These are phyloP conservation scores for Marasmarcha lunaedactyla DNA, from an alignment of 2,888 invertebrate genomes.

Conservation along the genomic window DNA sequence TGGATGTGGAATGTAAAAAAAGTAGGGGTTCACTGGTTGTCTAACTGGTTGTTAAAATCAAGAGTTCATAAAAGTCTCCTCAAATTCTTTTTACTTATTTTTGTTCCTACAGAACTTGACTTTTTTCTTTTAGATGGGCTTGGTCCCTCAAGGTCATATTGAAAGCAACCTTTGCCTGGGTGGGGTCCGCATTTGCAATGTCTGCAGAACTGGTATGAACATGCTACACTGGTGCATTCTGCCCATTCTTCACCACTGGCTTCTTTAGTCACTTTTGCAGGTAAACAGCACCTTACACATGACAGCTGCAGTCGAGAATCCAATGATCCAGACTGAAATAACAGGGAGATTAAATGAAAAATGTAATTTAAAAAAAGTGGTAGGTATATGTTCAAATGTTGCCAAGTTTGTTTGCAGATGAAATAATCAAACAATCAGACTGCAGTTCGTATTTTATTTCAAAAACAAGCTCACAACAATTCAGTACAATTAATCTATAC, in stretches of 20 bases:
- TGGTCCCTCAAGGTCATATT: constrained; percentile 52
- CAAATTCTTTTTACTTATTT: constrained; percentile 53
- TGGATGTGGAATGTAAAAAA: constrained; percentile 41
- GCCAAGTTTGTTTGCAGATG: too few relatives aligned
- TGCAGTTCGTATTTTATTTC: constrained; percentile 3
- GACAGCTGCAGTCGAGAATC: constrained; percentile 42
- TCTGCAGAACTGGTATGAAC: constrained; percentile 64
- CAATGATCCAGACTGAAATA: constrained; percentile 46
- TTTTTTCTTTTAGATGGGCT: constrained; percentile 63
- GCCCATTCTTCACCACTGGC: constrained; percentile 61
- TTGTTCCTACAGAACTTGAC: constrained; percentile 43
- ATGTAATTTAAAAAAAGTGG: too few relatives aligned
- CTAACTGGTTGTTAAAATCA: constrained; percentile 1
- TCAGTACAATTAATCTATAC: too few relatives aligned
- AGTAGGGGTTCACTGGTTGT: constrained; percentile 28
- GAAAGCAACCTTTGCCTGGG: constrained; percentile 46
- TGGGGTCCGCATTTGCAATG: constrained; percentile 53
- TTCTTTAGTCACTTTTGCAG: constrained; percentile 56
- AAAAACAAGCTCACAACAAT: too few relatives aligned
- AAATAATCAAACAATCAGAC: neutral
- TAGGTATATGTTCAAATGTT: too few relatives aligned
- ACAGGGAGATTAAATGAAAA: constrained; percentile 4
- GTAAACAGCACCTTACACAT: constrained; percentile 50
- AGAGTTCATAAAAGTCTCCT: constrained; percentile 34
- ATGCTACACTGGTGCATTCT: constrained; percentile 58